These are phyloP conservation scores for Tonatia bakeri DNA, from an alignment of 2,113 vertebrate species.

Conservation along the genomic window DNA sequence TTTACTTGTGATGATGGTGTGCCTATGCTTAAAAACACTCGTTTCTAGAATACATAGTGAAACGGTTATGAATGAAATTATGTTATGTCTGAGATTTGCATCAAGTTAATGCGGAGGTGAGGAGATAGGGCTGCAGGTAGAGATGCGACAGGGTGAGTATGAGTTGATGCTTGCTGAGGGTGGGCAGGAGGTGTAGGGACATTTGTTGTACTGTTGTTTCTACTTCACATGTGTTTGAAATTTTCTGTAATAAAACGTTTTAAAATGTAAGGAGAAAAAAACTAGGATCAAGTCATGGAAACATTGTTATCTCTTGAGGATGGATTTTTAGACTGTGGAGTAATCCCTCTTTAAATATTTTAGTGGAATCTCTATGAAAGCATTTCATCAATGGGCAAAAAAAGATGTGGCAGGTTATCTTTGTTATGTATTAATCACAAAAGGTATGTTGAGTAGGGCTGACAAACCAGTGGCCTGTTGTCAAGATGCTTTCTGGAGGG, in stretches of 20 bases:
- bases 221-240: neutral
- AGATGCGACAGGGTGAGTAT: neutral
- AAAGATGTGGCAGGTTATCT: neutral
- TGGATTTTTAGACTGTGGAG: neutral
- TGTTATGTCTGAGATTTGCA: constrained; percentile 17
- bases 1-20: neutral
- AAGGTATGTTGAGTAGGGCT: neutral
- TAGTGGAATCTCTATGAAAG: neutral
- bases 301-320: neutral
- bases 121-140: neutral
- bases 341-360: neutral
- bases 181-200: neutral
- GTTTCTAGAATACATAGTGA: neutral
- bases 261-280: neutral
- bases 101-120: neutral
- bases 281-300: neutral
- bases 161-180: constrained; percentile 5
- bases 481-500: neutral
- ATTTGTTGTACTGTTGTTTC: neutral
- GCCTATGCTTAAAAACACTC: neutral
- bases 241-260: neutral
- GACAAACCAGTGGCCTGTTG: neutral
- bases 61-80: neutral
- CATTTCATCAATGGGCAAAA: neutral
- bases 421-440: neutral